Evolutionary conservation across 2,888 invertebrate genomes (phyloP).

Genomic region (Metellina segmentata): DNA sequence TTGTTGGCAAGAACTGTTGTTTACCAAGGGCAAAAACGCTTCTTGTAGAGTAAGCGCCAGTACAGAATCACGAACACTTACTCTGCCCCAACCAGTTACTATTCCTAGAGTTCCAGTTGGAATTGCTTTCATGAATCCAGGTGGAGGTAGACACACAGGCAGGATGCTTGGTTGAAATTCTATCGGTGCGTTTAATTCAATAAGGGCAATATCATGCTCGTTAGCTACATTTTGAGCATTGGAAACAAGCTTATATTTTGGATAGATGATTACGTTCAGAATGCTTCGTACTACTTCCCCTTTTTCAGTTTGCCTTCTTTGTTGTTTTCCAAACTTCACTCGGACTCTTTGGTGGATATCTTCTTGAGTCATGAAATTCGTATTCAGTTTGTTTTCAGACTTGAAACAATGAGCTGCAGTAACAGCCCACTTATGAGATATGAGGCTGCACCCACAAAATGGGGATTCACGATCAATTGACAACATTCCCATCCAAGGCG

Average conservation of each 20-base stretch:
- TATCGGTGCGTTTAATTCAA: constrained; percentile 69
- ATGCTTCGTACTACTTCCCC: constrained; percentile 70
- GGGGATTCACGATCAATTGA: constrained; percentile 68
- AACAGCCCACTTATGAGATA: constrained; percentile 77
- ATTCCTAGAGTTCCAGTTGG: constrained; percentile 65
- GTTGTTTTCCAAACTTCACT: constrained; percentile 78
- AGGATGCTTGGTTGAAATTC: constrained; percentile 73
- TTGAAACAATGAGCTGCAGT: constrained; percentile 78
- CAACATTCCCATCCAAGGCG: constrained; percentile 77
- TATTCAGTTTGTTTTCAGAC: constrained; percentile 8
- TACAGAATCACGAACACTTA: constrained; percentile 73
- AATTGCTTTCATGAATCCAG: constrained; percentile 54
- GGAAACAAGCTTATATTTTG: constrained; percentile 54
- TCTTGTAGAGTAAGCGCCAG: constrained; percentile 76
- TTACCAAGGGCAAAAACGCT: constrained; percentile 77
- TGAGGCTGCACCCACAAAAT: constrained; percentile 78
- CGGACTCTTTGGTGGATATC: constrained; percentile 50
- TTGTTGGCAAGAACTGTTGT: constrained; percentile 67
- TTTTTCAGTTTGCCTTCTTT: constrained; percentile 70
- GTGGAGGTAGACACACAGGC: constrained; percentile 77
- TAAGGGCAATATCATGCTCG: constrained; percentile 78
- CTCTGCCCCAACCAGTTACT: constrained; percentile 78
- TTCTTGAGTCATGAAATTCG: constrained; percentile 28
- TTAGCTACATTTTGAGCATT: constrained; percentile 49
- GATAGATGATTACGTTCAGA: constrained; percentile 60